Percentiles rank a stretch among this genome's conserved stretches.
Evolutionary conservation across 2,888 invertebrate species (phyloP).

Genomic region (Papilio elwesi): DNA sequence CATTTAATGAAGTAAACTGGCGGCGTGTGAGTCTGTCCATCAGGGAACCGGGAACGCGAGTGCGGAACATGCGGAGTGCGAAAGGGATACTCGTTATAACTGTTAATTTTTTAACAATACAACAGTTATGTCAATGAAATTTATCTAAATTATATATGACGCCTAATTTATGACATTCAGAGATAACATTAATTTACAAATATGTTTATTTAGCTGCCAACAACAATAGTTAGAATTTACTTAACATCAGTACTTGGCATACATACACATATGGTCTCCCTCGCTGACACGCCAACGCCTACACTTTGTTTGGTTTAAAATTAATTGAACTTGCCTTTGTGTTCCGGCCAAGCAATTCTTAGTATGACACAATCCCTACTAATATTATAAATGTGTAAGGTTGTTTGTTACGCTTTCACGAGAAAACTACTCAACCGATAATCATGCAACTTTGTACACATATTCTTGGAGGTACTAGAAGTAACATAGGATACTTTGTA

Average conservation of each 20-base stretch:
- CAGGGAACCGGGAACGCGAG: too few species aligned
- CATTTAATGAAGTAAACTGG: too few species aligned
- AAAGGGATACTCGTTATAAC: too few species aligned
- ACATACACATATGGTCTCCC: not conserved
- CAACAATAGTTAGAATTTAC: conserved; percentile 10
- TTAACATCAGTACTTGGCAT: conserved; percentile 9
- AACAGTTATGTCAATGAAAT: not conserved
- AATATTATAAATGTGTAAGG: too few species aligned
- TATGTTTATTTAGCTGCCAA: conserved; percentile 6
- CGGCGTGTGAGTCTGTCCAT: too few species aligned
- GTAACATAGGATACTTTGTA: too few species aligned
- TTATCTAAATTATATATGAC: not conserved
- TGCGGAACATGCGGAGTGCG: too few species aligned
- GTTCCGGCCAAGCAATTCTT: conserved; percentile 2
- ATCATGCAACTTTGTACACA: too few species aligned
- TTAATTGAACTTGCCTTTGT: conserved; percentile 15
- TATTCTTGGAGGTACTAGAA: too few species aligned
- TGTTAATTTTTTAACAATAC: too few species aligned
- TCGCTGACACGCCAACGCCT: not conserved
- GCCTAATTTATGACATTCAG: not conserved
- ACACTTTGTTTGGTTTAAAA: conserved; percentile 4
- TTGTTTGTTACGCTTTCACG: too few species aligned
- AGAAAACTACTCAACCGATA: too few species aligned
- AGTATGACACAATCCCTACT: not conserved
- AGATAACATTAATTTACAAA: not conserved